Evolutionary conservation across 2,888 invertebrate genomes (phyloP).

Genomic region (Parnassius orleans): DNA sequence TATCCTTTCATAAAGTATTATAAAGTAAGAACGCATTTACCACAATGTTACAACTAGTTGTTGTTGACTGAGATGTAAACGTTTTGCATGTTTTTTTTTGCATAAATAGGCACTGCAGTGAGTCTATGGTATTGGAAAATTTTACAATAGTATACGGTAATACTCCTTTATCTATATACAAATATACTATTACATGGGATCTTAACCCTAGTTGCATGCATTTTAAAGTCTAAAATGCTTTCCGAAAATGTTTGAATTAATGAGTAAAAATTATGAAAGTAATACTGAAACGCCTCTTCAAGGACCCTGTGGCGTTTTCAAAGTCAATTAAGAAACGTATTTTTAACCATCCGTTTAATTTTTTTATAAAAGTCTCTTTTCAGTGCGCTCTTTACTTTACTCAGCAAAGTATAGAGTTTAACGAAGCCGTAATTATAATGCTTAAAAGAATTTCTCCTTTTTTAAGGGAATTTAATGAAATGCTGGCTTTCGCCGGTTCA

Average conservation of each 20-base stretch:
- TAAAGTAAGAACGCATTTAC: too few species aligned
- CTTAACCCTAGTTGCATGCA: conserved; percentile 5
- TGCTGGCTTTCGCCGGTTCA: conserved; percentile 55
- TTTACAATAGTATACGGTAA: conserved; percentile 8
- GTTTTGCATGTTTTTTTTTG: conserved; percentile 7
- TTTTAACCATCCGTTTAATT: conserved; percentile 53
- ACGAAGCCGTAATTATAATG: conserved; percentile 70
- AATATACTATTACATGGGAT: neutral
- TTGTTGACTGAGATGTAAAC: too few species aligned
- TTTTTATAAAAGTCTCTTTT: conserved; percentile 51
- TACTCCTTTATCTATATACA: conserved; percentile 2
- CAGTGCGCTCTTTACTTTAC: conserved; percentile 61
- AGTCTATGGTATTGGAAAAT: conserved; percentile 18
- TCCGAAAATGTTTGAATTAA: conserved; percentile 21
- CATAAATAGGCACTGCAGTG: conserved; percentile 15
- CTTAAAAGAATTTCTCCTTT: conserved; percentile 59
- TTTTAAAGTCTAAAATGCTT: conserved; percentile 22
- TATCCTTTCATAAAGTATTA: too few species aligned
- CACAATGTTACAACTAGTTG: too few species aligned
- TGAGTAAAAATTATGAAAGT: conserved; percentile 28
- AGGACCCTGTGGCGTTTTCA: conserved; percentile 43
- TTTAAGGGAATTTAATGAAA: conserved; percentile 54
- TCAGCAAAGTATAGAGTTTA: conserved; percentile 64
- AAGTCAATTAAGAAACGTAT: conserved; percentile 51
- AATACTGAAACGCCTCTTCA: conserved; percentile 34